Evolutionary conservation across 2,888 invertebrate genomes (phyloP), one percentile per base, ranked within the genome.

Genomic region (Matsumyia berberina): DNA sequence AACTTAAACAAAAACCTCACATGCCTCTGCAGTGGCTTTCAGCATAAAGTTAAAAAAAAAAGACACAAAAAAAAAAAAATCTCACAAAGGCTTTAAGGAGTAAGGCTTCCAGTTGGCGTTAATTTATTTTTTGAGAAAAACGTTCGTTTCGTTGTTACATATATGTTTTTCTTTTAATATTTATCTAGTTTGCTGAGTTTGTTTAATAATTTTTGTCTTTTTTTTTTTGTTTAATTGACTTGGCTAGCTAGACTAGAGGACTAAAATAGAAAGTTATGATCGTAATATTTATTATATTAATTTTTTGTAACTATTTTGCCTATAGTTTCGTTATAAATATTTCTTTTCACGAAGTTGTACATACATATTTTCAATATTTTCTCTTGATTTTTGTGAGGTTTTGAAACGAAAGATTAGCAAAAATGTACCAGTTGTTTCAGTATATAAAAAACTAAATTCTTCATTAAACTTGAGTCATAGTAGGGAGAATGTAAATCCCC

Each of bases 21-120:
- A 79, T 70, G 74, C 80, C 85, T 24, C 24, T 80, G 79, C 85
- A 64, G 70, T 80, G 85, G 60, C 66, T 83, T 80, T 80, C 79
- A 69, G 85, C 80, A 85, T 66, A 80, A 69, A 53, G 39, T 39
- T 55, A 31, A 9, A 62, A 62, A 42, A 64, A 73, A 69, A 53
- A 42, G 29, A 46, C 53, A 64, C 42, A 49, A 44, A 24, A 67
- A 58, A 74, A 17, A 49, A 67, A 31, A 53, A 31, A 49, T 60
- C 67, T 35, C 35, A 77, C 35, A 70, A 83, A 35, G 83, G 83
- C 83, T 83, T 83, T 57, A 69, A 79, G 42, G 80, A 85, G 85
- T 85, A 85, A 85, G 85, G 85, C 80, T 85, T 77, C 24, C 49
- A 55, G 69, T 76, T 78, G 77, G 70, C 70, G 35, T 72, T 82